phyloP scores from a whole-genome alignment of 2,113 vertebrate species.

The Phrynosoma blainvillii region DNA sequence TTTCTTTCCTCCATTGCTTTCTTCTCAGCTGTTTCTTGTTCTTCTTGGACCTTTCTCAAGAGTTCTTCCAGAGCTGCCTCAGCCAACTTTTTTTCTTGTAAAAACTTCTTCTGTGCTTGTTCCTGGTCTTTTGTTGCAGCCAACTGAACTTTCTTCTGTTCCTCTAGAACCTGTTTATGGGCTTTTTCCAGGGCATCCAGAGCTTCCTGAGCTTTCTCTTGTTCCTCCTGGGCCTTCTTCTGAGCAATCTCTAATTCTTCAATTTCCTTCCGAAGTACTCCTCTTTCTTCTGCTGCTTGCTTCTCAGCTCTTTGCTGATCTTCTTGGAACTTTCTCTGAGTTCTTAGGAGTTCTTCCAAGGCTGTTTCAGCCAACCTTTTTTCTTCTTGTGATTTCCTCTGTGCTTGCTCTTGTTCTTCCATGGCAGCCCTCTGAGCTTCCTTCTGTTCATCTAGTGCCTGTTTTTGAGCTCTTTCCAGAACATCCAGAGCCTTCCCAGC shows the following conservation, averaged over 20 bases:
- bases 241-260: not conserved
- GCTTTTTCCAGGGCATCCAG: constrained; percentile 1
- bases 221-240: not conserved
- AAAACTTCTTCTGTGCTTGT: not conserved
- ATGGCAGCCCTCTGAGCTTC: not conserved
- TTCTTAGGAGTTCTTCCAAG: not conserved
- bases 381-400: not conserved
- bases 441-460: not conserved
- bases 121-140: not conserved
- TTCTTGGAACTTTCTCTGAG: not conserved
- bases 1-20: constrained; percentile 13
- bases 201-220: constrained; percentile 2
- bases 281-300: not conserved
- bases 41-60: constrained; percentile 1
- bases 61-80: constrained; percentile 25
- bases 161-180: not conserved
- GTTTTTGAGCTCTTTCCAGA: not conserved
- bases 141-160: not conserved
- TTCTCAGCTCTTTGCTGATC: not conserved
- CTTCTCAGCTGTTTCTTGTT: constrained; percentile 12
- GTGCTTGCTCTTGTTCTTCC: constrained; percentile 3
- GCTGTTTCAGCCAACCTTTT: not conserved
- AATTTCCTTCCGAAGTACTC: not conserved
- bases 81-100: constrained; percentile 20
- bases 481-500: not conserved